Conservation (phyloP, 2,113 vertebrate genomes). For the Urocolius indicus region DNA sequence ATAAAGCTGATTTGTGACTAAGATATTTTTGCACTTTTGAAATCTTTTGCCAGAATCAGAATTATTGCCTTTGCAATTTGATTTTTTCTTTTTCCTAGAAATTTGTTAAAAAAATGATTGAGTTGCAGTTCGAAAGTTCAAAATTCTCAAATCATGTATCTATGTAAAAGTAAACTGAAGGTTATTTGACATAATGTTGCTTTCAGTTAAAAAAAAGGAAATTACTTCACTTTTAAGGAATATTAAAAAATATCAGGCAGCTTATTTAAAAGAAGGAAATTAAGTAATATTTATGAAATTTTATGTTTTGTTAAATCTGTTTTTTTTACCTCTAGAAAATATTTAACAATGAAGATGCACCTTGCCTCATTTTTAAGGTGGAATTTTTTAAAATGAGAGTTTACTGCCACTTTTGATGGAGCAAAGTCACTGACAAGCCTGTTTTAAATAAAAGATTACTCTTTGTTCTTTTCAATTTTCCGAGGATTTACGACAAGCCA, state of each 20-base stretch:
- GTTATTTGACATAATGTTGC: neutral
- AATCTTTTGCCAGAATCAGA: neutral
- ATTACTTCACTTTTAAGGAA: too few species aligned
- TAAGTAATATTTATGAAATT: neutral
- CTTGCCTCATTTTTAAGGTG: neutral
- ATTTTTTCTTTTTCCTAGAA: neutral
- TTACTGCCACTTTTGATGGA: neutral
- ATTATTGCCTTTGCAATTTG: rapidly evolving
- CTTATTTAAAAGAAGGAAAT: neutral
- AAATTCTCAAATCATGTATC: neutral
- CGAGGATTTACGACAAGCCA: neutral
- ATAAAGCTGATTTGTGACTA: neutral
- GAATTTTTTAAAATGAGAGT: neutral
- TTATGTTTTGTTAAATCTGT: neutral
- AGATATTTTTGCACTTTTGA: neutral
- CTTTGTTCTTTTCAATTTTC: neutral
- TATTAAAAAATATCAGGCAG: too few species aligned
- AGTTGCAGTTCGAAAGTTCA: neutral
- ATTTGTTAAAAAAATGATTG: neutral
- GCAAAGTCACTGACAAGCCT: neutral
- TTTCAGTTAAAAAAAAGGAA: too few species aligned
- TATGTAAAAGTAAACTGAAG: neutral
- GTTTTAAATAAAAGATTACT: neutral
- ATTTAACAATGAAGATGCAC: neutral
- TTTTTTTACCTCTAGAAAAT: neutral